Percentiles rank a stretch among this genome's conserved stretches.
Evolutionary conservation across 2,113 vertebrate genomes (phyloP).

Genomic region (Mormyrus iriodes): DNA sequence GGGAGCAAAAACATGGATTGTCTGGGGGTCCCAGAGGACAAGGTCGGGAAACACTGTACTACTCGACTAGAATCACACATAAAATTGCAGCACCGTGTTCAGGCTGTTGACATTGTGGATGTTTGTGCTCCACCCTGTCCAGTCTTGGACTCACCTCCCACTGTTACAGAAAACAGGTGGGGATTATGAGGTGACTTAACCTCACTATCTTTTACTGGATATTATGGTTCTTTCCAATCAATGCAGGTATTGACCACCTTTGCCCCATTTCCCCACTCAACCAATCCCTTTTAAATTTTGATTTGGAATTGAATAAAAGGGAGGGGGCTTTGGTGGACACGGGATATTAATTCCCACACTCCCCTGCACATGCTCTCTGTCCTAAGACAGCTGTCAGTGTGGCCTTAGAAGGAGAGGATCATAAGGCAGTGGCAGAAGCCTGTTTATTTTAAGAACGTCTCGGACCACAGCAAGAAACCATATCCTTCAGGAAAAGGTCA

Average conservation of each 20-base stretch:
- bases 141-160: background rate
- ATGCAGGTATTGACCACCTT: background rate
- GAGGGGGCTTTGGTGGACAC: conserved; percentile 24
- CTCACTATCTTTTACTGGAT: background rate
- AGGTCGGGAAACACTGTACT: background rate
- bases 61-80: background rate
- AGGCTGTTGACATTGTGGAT: background rate
- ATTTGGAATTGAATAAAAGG: conserved; percentile 34
- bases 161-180: background rate
- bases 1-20: background rate
- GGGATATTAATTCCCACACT: conserved; percentile 59
- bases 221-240: background rate
- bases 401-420: conserved; percentile 71
- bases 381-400: conserved; percentile 62
- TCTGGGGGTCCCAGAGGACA: background rate
- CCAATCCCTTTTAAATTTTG: conserved; percentile 27
- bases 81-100: background rate
- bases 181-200: background rate
- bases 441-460: conserved; percentile 68
- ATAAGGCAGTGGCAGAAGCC: conserved; percentile 42
- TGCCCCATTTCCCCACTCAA: conserved; percentile 5
- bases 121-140: background rate
- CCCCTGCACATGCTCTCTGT: conserved; percentile 42
- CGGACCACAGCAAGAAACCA: conserved; percentile 58
- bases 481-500: conserved; percentile 64